These are phyloP conservation scores for Eumeta japonica DNA, from an alignment of 1,140 invertebrate species.

Conservation along the genomic window DNA sequence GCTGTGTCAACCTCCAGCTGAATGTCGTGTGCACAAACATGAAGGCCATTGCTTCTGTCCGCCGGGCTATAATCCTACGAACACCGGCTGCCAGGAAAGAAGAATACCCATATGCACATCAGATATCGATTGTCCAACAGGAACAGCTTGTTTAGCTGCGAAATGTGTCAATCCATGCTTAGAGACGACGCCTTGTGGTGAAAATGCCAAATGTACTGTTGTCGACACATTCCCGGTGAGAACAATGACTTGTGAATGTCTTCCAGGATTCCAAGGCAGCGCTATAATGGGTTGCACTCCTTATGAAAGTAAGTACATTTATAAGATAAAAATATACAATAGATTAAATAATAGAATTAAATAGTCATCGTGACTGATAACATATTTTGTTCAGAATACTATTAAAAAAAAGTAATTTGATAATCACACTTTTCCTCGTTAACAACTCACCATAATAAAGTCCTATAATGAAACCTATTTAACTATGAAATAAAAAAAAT, in stretches of 20 bases:
- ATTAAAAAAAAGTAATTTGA: no score
- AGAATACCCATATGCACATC: constrained; percentile 65
- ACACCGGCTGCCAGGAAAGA: constrained; percentile 65
- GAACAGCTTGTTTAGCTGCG: constrained; percentile 77
- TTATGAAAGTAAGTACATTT: constrained; percentile 56
- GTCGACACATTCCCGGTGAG: constrained; percentile 78
- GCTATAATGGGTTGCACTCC: constrained; percentile 74
- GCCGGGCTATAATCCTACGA: constrained; percentile 70
- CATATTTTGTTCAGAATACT: constrained; percentile 4
- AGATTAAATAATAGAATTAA: no score
- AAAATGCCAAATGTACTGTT: constrained; percentile 77
- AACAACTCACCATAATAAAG: no score
- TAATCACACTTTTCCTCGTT: no score
- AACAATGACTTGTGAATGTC: constrained; percentile 86
- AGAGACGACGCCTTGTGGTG: constrained; percentile 76
- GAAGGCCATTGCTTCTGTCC: constrained; percentile 76
- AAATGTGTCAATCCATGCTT: constrained; percentile 83
- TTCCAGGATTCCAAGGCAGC: constrained; percentile 81
- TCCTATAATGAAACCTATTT: no score
- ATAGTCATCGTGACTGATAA: no score
- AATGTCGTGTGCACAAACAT: constrained; percentile 77
- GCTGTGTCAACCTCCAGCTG: constrained; percentile 67
- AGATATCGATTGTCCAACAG: constrained; percentile 80
- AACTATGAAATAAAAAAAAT: no score
- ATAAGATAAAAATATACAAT: no score